A percentile compares a stretch with the other conserved stretches of the same genome.
phyloP scores from a whole-genome alignment of 2,797 vertebrate genomes.

The Zalophus californianus region DNA sequence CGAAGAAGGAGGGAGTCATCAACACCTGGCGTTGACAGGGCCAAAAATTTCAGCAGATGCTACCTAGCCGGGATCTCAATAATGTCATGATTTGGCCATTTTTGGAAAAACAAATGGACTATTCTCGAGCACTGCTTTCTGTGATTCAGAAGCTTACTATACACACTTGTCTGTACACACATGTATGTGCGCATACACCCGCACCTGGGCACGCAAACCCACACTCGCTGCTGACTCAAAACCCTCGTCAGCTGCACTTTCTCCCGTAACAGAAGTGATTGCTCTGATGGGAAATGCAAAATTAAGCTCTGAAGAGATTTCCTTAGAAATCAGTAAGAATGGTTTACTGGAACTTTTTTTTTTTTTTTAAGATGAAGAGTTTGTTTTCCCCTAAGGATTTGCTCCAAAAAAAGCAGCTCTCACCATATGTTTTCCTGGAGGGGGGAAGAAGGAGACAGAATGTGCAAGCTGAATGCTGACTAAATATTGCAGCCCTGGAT shows the following conservation, averaged over 20 bases:
- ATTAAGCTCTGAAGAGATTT: constrained; percentile 11
- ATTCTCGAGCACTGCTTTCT: neutral
- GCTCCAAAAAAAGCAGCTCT: neutral
- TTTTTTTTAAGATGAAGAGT: neutral
- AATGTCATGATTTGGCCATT: constrained; percentile 10
- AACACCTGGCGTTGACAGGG: constrained; percentile 64
- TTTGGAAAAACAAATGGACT: constrained; percentile 54
- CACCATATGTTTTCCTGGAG: constrained; percentile 53
- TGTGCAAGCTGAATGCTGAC: neutral
- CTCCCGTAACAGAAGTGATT: neutral
- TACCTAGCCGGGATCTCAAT: constrained; percentile 14
- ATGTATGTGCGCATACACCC: accelerated
- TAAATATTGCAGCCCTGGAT: neutral
- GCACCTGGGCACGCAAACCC: neutral
- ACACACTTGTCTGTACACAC: neutral
- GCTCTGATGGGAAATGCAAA: constrained; percentile 27
- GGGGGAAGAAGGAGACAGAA: constrained; percentile 22
- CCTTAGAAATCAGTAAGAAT: neutral
- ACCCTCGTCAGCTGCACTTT: neutral
- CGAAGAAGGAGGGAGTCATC: constrained; percentile 70
- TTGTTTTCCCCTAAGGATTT: constrained; percentile 36
- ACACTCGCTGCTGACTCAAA: neutral
- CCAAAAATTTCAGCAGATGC: constrained; percentile 20
- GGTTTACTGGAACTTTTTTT: neutral
- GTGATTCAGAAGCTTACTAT: neutral